Conservation (phyloP, 2,797 vertebrate genomes). For the Epinephelus awoara region DNA sequence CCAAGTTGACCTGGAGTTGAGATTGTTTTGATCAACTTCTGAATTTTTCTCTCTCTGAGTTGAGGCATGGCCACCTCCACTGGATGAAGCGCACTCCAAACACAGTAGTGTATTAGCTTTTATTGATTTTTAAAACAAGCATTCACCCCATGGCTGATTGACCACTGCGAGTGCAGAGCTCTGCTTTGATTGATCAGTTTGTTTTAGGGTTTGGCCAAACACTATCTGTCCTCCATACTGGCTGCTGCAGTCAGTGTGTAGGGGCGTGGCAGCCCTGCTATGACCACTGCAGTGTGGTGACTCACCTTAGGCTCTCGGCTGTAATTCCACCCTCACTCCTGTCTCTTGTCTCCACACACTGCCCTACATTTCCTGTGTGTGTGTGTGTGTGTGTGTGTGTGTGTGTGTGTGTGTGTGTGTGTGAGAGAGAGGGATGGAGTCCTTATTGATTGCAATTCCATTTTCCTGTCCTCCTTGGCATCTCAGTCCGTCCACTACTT, state of each 20-base stretch:
- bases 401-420: neutral
- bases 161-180: constrained; percentile 15
- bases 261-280: constrained; percentile 28
- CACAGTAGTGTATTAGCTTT: constrained; percentile 14
- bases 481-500: constrained; percentile 21
- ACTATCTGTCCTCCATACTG: neutral
- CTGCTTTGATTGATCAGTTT: constrained; percentile 35
- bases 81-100: neutral
- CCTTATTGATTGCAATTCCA: constrained; percentile 42
- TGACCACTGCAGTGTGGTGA: constrained; percentile 66
- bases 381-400: constrained; percentile 16
- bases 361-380: constrained; percentile 30
- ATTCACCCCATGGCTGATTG: constrained; percentile 13
- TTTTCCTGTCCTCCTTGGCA: constrained; percentile 28
- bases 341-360: constrained; percentile 21
- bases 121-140: constrained; percentile 49
- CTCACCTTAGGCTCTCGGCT: constrained; percentile 65
- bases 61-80: neutral
- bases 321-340: constrained; percentile 61
- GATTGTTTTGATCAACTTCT: neutral
- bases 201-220: constrained; percentile 31
- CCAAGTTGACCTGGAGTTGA: neutral
- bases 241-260: constrained; percentile 24
- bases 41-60: neutral
- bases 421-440: neutral